These are phyloP conservation scores for Fregetta grallaria DNA, from an alignment of 2,113 vertebrate species.

Conservation along the genomic window DNA sequence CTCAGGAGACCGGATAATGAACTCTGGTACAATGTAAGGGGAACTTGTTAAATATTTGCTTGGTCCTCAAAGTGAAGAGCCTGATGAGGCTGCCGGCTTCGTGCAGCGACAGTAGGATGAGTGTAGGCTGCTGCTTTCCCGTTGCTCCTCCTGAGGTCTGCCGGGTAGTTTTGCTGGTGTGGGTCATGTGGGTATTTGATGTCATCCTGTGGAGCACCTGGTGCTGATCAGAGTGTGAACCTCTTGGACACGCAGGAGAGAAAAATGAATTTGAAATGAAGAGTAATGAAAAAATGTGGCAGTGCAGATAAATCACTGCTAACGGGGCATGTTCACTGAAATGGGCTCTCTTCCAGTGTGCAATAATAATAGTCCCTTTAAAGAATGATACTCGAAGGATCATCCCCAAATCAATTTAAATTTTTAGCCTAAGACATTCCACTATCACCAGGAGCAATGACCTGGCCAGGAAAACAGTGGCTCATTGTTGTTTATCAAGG, in stretches of 20 bases:
- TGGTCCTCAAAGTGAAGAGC: conserved; percentile 17
- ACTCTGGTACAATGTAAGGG: conserved; percentile 15
- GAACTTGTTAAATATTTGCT: conserved; percentile 57
- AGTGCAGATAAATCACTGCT: conserved; percentile 25
- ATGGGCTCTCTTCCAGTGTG: background rate
- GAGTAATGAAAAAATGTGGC: background rate
- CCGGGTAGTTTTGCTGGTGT: background rate
- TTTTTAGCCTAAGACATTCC: background rate
- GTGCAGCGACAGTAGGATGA: background rate
- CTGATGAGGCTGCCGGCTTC: background rate
- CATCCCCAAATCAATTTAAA: background rate
- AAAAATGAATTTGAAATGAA: background rate
- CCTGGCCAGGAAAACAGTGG: background rate
- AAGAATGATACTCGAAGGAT: background rate
- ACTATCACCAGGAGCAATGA: background rate
- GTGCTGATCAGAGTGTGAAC: background rate
- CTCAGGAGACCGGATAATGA: conserved; percentile 47
- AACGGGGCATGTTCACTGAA: background rate
- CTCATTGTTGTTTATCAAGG: background rate
- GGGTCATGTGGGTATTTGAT: background rate
- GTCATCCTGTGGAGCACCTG: background rate
- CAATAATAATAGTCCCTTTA: background rate
- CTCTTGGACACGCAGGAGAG: background rate
- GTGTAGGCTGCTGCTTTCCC: background rate
- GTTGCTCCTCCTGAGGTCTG: background rate